phyloP scores from a whole-genome alignment of 1,140 invertebrate species.

The Neotoxoptera formosana region DNA sequence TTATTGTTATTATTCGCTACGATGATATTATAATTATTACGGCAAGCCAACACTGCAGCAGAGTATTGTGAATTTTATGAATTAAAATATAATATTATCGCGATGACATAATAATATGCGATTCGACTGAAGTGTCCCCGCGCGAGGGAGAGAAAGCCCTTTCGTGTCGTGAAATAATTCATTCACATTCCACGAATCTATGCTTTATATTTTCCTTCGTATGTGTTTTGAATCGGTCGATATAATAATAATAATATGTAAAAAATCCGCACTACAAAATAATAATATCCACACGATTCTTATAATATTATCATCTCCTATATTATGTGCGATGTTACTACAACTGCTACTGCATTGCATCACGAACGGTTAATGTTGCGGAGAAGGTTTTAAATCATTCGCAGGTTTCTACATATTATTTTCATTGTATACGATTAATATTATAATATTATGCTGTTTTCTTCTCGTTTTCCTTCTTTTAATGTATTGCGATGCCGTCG shows the following conservation, averaged over 20 bases:
- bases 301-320: too few species aligned
- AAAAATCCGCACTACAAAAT: background rate
- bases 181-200: background rate
- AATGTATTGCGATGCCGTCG: background rate
- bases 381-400: background rate
- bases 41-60: background rate
- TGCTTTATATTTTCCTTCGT: too few species aligned
- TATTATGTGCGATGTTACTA: background rate
- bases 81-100: background rate
- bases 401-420: background rate
- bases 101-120: too few species aligned
- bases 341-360: background rate
- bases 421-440: background rate
- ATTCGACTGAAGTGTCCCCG: background rate
- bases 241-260: too few species aligned
- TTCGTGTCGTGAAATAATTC: background rate
- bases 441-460: background rate
- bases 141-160: background rate
- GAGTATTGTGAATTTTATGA: too few species aligned
- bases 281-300: background rate
- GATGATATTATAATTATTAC: background rate
- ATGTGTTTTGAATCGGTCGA: background rate
- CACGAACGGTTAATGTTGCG: background rate
- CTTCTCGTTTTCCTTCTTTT: background rate
- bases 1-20: background rate